Percentiles rank a stretch among this genome's conserved stretches.
Conservation (phyloP, 2,888 invertebrate genomes). For the Parthenolecanium corni region DNA sequence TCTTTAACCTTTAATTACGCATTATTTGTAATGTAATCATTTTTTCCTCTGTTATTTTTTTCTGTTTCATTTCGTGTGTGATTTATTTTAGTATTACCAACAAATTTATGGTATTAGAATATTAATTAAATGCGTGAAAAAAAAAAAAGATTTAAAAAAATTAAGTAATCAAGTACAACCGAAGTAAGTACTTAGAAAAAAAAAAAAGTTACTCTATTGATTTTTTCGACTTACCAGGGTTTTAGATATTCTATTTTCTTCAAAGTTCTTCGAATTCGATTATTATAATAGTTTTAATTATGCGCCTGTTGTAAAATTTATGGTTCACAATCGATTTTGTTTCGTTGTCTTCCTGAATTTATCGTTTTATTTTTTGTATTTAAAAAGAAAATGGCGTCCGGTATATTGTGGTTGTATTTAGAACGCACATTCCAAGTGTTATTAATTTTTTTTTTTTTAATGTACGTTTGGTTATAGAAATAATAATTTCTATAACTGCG, state of each 20-base stretch:
- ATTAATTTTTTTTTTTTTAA: too few species aligned
- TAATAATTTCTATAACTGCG: neutral
- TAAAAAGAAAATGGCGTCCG: neutral
- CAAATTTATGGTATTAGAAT: too few species aligned
- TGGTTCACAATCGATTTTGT: neutral
- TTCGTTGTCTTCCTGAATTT: neutral
- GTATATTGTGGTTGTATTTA: neutral
- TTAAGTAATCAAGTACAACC: neutral
- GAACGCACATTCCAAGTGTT: too few species aligned
- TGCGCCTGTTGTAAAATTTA: neutral
- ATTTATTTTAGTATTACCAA: constrained; percentile 10
- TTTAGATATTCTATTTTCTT: neutral
- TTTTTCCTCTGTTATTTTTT: neutral
- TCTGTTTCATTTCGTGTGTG: neutral
- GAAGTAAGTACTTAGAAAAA: neutral
- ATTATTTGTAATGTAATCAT: too few species aligned
- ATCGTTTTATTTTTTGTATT: too few species aligned
- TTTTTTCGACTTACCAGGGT: neutral
- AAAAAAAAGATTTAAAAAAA: neutral
- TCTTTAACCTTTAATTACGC: too few species aligned
- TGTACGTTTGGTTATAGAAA: too few species aligned
- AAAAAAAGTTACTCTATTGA: neutral
- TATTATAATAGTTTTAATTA: neutral
- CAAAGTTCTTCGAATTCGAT: neutral
- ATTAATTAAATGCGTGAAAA: too few species aligned